A percentile compares a stretch with the other conserved stretches of the same genome.
Conservation (phyloP, 2,113 vertebrate species). For the Osmerus mordax region DNA sequence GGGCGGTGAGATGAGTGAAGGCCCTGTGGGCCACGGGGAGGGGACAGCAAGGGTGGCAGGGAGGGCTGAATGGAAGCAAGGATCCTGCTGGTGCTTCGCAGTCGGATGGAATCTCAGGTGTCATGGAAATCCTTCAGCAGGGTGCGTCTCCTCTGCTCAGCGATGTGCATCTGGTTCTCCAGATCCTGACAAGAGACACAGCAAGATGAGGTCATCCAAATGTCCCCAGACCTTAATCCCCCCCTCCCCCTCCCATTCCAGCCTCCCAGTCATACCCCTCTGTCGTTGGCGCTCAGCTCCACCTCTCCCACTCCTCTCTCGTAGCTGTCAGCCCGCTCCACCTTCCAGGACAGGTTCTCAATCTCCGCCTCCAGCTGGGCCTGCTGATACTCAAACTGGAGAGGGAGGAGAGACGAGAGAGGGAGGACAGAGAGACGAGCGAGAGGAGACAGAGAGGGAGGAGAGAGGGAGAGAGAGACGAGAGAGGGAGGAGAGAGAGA, state of each 20-base stretch:
- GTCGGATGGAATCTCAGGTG: constrained; percentile 77
- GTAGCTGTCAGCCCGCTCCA: constrained; percentile 95
- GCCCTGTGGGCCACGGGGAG: constrained; percentile 3
- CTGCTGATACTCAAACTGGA: constrained; percentile 98
- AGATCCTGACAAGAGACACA: constrained; percentile 80
- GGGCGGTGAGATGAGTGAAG: not conserved
- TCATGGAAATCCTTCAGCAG: constrained; percentile 99
- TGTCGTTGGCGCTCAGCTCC: constrained; percentile 74
- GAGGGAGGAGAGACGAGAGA: not conserved
- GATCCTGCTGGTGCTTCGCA: constrained; percentile 57
- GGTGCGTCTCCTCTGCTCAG: constrained; percentile 95
- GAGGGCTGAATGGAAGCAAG: constrained; percentile 30
- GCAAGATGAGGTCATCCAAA: not conserved
- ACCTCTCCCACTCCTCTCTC: constrained; percentile 87
- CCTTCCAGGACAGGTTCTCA: constrained; percentile 98
- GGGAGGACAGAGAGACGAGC: not conserved
- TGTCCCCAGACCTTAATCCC: not conserved
- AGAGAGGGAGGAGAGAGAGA: too few relatives aligned
- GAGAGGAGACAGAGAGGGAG: not conserved
- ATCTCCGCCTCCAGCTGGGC: constrained; percentile 98
- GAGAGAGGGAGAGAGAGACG: constrained; percentile 17
- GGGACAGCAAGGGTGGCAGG: constrained; percentile 6
- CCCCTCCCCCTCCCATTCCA: not conserved
- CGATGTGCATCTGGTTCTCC: constrained; percentile 99
- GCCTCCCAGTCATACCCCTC: constrained; percentile 66